Conservation (phyloP, 2,888 invertebrate genomes). For the Tachina fera region DNA sequence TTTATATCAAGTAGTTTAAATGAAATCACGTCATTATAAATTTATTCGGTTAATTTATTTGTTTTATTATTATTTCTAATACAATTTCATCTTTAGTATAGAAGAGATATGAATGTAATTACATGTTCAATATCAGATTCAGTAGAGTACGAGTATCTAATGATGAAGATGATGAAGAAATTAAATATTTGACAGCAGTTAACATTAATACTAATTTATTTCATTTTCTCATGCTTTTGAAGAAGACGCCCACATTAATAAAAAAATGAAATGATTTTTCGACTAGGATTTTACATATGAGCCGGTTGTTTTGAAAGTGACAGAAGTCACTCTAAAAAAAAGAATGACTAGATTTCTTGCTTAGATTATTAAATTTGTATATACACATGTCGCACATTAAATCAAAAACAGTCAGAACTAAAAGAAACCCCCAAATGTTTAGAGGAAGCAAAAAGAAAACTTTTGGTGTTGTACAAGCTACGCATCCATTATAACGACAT, state of each 20-base stretch:
- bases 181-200: conserved; percentile 63
- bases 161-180: conserved; percentile 29
- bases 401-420: too few relatives aligned
- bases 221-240: conserved; percentile 41
- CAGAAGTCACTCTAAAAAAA: neutral
- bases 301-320: neutral
- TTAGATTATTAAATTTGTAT: neutral
- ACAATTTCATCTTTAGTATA: conserved; percentile 45
- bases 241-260: conserved; percentile 11
- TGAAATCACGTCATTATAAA: conserved; percentile 70
- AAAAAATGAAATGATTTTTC: neutral
- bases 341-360: neutral
- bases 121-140: conserved; percentile 55
- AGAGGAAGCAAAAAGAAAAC: too few relatives aligned
- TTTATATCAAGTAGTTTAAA: conserved; percentile 68
- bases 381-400: too few relatives aligned
- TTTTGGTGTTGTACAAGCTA: too few relatives aligned
- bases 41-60: conserved; percentile 54
- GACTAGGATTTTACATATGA: neutral
- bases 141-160: neutral
- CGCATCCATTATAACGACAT: too few relatives aligned
- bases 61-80: conserved; percentile 23
- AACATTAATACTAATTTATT: conserved; percentile 54
- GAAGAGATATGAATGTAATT: conserved; percentile 53
- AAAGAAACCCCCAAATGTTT: too few relatives aligned